Evolutionary conservation across 1,140 invertebrate genomes (phyloP).

Genomic region (Centruroides vittatus): DNA sequence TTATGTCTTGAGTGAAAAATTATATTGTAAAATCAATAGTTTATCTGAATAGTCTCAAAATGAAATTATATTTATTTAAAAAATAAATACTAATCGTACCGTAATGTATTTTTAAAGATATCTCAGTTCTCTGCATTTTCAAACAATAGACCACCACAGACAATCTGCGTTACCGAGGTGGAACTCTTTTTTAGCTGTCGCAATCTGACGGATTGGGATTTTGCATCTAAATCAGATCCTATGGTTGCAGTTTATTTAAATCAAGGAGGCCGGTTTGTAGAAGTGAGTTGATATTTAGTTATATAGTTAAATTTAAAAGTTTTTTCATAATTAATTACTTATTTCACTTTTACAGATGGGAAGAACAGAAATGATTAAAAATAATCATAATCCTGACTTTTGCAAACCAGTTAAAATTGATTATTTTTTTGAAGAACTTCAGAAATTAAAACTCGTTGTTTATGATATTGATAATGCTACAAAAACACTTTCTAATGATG

Average conservation of each 20-base stretch:
- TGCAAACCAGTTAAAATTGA: constrained; percentile 23
- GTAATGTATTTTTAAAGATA: too few relatives aligned
- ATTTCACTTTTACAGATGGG: constrained; percentile 18
- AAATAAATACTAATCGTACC: too few relatives aligned
- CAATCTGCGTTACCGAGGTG: constrained; percentile 11
- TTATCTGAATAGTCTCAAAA: too few relatives aligned
- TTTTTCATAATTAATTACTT: background rate
- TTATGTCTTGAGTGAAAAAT: too few relatives aligned
- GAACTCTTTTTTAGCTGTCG: constrained; percentile 26
- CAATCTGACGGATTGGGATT: constrained; percentile 26
- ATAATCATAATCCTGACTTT: constrained; percentile 28
- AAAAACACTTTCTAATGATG: constrained; percentile 25
- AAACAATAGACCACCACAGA: too few relatives aligned
- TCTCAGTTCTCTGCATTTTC: too few relatives aligned
- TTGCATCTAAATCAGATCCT: constrained; percentile 29
- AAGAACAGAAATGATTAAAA: constrained; percentile 30
- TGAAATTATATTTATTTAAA: too few relatives aligned
- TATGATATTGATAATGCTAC: constrained; percentile 30
- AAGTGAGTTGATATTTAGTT: too few relatives aligned
- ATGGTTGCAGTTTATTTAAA: constrained; percentile 10
- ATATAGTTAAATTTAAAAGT: too few relatives aligned
- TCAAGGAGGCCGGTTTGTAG: too few relatives aligned
- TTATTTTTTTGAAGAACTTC: constrained; percentile 31
- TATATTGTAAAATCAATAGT: too few relatives aligned
- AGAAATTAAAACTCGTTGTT: constrained; percentile 26